These are phyloP conservation scores for Ceratitis capitata DNA, from an alignment of 1,140 invertebrate species.

Conservation along the genomic window DNA sequence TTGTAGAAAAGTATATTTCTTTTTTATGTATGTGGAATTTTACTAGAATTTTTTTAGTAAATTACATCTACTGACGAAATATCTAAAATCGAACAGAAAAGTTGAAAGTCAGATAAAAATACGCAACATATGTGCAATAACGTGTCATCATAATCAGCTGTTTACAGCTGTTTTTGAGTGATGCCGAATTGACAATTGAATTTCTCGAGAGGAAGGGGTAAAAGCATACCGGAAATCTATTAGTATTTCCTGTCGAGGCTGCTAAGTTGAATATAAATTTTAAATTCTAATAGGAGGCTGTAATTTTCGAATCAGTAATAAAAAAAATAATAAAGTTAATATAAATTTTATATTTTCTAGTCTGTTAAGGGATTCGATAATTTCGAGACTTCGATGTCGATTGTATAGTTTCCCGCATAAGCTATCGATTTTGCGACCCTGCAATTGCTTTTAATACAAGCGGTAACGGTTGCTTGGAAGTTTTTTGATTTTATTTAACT, in stretches of 20 bases:
- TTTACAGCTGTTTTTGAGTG: not conserved
- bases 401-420: no score
- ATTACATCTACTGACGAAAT: slow-evolving; percentile 19
- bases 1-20: not conserved
- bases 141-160: slow-evolving; percentile 28
- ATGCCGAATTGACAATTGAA: not conserved
- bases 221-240: not conserved
- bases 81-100: not conserved
- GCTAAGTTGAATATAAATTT: no score
- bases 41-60: not conserved
- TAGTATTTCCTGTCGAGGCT: no score
- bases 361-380: not conserved
- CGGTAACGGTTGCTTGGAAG: not conserved
- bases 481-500: not conserved
- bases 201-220: not conserved
- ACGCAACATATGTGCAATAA: not conserved
- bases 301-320: no score
- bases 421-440: not conserved
- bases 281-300: no score
- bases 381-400: not conserved
- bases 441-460: not conserved
- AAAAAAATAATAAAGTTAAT: not conserved
- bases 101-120: not conserved
- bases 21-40: not conserved
- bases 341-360: not conserved